Percentiles rank a stretch among this genome's conserved stretches.
Conservation (phyloP, 2,888 invertebrate species). For the Cabera pusaria region DNA sequence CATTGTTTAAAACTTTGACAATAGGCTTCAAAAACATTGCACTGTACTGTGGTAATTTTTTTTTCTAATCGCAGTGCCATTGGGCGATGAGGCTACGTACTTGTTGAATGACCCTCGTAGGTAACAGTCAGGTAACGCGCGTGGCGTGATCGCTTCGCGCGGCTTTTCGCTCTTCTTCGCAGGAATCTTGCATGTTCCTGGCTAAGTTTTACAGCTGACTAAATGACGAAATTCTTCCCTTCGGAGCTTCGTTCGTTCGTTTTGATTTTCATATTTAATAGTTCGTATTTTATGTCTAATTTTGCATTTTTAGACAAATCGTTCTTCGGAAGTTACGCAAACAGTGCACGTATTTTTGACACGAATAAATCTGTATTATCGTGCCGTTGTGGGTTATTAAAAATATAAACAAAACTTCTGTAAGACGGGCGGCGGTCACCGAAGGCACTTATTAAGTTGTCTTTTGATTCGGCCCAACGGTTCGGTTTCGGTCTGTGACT, state of each 20-base stretch:
- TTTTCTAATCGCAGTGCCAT: too few species aligned
- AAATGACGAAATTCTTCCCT: background rate
- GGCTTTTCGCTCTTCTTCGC: background rate
- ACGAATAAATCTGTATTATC: background rate
- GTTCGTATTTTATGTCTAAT: background rate
- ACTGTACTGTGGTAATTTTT: too few species aligned
- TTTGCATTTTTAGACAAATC: background rate
- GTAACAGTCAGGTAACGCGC: too few species aligned
- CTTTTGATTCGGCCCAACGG: background rate
- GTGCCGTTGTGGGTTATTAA: background rate
- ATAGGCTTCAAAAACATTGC: too few species aligned
- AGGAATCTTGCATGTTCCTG: background rate
- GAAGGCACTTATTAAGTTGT: constrained; percentile 1
- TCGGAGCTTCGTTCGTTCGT: background rate
- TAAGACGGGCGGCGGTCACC: constrained; percentile 6
- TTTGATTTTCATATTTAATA: background rate
- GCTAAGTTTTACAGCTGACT: background rate
- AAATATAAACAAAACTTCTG: background rate
- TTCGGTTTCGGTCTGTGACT: background rate
- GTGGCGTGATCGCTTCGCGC: background rate
- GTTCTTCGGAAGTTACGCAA: background rate
- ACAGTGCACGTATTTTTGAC: background rate
- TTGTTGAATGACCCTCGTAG: too few species aligned
- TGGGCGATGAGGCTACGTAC: too few species aligned
- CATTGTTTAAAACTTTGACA: too few species aligned